These are phyloP conservation scores for Propithecus coquereli DNA, from an alignment of 2,113 vertebrate genomes.

Conservation along the genomic window DNA sequence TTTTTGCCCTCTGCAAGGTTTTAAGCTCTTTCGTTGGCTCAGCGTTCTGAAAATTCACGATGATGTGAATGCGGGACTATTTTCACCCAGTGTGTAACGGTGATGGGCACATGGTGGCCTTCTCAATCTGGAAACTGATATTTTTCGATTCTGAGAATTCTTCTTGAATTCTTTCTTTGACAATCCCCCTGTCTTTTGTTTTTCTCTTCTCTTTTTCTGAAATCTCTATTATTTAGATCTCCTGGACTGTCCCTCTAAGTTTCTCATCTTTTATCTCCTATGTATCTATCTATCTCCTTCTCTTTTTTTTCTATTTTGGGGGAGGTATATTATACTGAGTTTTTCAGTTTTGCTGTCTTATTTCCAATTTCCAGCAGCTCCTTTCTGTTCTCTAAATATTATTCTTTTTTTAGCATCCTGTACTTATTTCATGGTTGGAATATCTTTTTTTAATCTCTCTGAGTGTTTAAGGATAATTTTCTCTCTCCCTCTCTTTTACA, in stretches of 20 bases:
- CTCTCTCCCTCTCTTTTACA: neutral
- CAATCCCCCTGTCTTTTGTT: neutral
- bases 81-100: neutral
- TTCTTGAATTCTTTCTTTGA: constrained; percentile 23
- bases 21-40: neutral
- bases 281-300: neutral
- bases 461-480: neutral
- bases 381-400: constrained; percentile 6
- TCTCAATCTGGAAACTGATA: neutral
- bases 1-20: constrained; percentile 21
- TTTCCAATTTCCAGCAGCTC: neutral
- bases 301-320: neutral
- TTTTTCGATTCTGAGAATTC: constrained; percentile 22
- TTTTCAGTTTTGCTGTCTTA: constrained; percentile 26
- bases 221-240: neutral
- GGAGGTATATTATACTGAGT: neutral
- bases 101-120: neutral
- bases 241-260: neutral
- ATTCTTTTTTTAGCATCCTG: neutral
- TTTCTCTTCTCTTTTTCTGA: neutral
- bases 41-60: neutral
- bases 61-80: neutral
- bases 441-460: neutral
- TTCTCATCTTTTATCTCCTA: neutral
- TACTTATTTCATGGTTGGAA: neutral